phyloP scores from a whole-genome alignment of 2,797 vertebrate genomes.

The Xyrichtys novacula region DNA sequence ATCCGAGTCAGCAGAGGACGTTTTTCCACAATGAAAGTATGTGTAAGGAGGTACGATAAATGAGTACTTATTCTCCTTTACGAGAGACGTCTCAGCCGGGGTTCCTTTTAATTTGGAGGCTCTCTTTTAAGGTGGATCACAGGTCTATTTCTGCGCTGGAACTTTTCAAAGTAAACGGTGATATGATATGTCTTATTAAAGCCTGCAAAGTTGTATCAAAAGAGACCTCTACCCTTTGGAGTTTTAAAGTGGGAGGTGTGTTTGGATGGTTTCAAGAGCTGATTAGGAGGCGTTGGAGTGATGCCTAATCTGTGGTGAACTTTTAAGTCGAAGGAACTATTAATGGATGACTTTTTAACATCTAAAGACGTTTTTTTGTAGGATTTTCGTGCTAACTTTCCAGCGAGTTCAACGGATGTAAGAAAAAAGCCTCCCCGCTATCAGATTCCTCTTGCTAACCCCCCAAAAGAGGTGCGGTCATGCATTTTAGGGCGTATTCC shows the following conservation, averaged over 20 bases:
- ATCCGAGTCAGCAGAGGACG: conserved; percentile 13
- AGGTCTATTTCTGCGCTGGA: neutral
- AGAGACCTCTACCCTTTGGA: conserved; percentile 33
- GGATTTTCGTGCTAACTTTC: neutral
- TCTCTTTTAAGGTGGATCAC: conserved; percentile 9
- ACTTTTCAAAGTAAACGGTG: conserved; percentile 9
- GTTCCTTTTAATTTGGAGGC: neutral
- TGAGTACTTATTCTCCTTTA: too few relatives aligned
- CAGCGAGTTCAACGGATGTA: neutral
- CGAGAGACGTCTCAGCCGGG: too few relatives aligned
- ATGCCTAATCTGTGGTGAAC: conserved; percentile 8
- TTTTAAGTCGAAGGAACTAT: neutral
- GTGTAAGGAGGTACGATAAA: too few relatives aligned
- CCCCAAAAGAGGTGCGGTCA: too few relatives aligned
- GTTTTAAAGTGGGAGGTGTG: conserved; percentile 3
- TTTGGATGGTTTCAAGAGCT: conserved; percentile 4
- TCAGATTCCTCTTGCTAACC: too few relatives aligned
- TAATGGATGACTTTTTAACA: neutral
- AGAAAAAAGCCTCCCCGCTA: too few relatives aligned
- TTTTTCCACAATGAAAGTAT: too few relatives aligned
- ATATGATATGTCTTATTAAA: conserved; percentile 4
- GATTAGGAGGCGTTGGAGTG: neutral
- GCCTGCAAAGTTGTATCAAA: conserved; percentile 1
- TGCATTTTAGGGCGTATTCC: too few relatives aligned
- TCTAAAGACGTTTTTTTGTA: neutral